Percentiles rank a stretch among this genome's conserved stretches.
phyloP scores from a whole-genome alignment of 1,140 invertebrate species.

The Parapsyche elsis region DNA sequence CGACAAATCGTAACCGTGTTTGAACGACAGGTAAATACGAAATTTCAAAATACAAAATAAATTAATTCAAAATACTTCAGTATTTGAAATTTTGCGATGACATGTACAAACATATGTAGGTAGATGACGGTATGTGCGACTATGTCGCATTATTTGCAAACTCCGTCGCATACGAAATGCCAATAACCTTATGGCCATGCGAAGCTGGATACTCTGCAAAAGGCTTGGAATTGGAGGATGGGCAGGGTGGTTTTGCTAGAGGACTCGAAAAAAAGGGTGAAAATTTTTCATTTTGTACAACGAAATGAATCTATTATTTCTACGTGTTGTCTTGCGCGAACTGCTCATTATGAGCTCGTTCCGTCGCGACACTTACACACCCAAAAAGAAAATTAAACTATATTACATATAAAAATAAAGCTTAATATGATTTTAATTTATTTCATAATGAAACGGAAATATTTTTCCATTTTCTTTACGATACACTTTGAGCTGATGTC shows the following conservation, averaged over 20 bases:
- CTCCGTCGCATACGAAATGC: slow-evolving; percentile 37
- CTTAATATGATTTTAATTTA: too few species aligned
- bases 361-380: neutral
- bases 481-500: too few species aligned
- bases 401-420: too few species aligned
- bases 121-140: neutral
- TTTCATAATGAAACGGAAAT: too few species aligned
- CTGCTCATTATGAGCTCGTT: slow-evolving; percentile 14
- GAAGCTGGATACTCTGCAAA: neutral
- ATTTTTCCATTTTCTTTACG: too few species aligned
- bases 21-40: too few species aligned
- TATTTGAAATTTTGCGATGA: too few species aligned
- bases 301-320: slow-evolving; percentile 43
- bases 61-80: too few species aligned
- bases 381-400: too few species aligned
- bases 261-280: slow-evolving; percentile 31
- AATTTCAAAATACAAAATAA: too few species aligned
- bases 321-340: slow-evolving; percentile 36
- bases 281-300: slow-evolving; percentile 36
- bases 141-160: slow-evolving; percentile 30
- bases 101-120: too few species aligned
- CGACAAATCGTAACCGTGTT: neutral
- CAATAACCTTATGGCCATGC: slow-evolving; percentile 35
- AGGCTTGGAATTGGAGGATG: neutral
- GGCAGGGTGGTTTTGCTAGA: neutral